Base-by-base conservation (phyloP, 2,113 vertebrate species). In the Takifugu flavidus region DNA sequence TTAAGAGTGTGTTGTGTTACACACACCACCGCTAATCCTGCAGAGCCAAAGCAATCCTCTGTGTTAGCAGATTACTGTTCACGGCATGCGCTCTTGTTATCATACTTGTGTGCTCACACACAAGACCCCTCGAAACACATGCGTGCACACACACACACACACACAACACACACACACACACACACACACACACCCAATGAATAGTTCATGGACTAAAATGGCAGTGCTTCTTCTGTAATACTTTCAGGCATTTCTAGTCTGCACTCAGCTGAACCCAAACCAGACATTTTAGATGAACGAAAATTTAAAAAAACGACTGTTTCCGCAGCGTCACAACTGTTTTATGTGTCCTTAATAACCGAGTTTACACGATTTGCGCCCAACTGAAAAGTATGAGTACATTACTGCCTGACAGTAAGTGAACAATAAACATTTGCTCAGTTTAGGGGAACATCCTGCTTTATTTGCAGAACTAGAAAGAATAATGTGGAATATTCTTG, bases 11-110 rank as follows among this genome's bases (percentile, higher is more conserved):
- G 77, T 69, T 26, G 61, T 67, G 80, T 83, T 82, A 79, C 80
- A 79, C 80, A 79, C 77, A 78, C 55, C 81, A 72, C 75, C 68
- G 80, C 75, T 88, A 84, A 86, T 85, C 86, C 80, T 70, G 70
- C 80, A 53, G 76, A 80, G 73, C 65, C 75, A 52, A 72, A 75
- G 72, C 77, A 78, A 75, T 85, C 79, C 79, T 75, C 75, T 65
- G 77, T 70, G 83, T 74, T 78, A 71, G 79, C 65, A 79, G 79
- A 84, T 84, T 84, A 85, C 60, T 45, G 77, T 72, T 82, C 79
- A 72, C 77, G 69, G 73, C 75, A 67, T 67, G 74, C 59, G 64
- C 70, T 61, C 75, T 78, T 77, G 73, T 85, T 82, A 83, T 75
- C 63, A 3, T 31, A 34, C 64, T 31, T 31, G 8, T 10, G 25